A percentile compares a stretch with the other conserved stretches of the same genome.
phyloP scores from a whole-genome alignment of 2,888 invertebrate genomes.

The Cabera pusaria region DNA sequence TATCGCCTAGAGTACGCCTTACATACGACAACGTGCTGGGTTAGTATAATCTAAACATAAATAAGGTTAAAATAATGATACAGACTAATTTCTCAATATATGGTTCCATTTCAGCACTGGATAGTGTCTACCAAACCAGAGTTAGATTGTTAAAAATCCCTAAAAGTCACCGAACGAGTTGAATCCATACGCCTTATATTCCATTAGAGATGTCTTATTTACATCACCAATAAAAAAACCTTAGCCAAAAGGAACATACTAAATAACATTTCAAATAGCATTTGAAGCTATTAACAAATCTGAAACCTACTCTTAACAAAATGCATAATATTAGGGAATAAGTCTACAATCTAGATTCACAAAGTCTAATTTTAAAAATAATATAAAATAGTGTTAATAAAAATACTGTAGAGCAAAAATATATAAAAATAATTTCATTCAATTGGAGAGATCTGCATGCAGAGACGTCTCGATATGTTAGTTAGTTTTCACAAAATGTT shows the following conservation, averaged over 20 bases:
- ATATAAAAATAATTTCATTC: conserved; percentile 18
- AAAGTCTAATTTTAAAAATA: conserved; percentile 33
- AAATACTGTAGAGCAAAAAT: conserved; percentile 30
- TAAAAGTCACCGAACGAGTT: conserved; percentile 22
- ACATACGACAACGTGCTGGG: conserved; percentile 42
- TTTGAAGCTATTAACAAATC: conserved; percentile 48
- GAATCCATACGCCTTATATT: conserved; percentile 19
- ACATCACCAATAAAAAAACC: conserved; percentile 55
- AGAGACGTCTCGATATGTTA: conserved; percentile 16
- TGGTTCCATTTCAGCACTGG: no score
- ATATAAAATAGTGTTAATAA: conserved; percentile 34
- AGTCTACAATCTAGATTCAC: conserved; percentile 41
- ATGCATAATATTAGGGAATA: conserved; percentile 43
- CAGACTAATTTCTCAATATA: conserved; percentile 46
- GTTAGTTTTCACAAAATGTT: conserved; percentile 4
- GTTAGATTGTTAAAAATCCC: conserved; percentile 14
- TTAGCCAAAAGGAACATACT: conserved; percentile 37
- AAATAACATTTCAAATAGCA: conserved; percentile 28
- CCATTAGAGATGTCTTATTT: conserved; percentile 41
- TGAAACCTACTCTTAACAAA: conserved; percentile 53
- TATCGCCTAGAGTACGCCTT: conserved; percentile 24
- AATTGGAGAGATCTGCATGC: conserved; percentile 2
- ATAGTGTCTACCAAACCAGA: no score
- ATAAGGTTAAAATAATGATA: conserved; percentile 60
- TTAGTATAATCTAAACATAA: conserved; percentile 65